Evolutionary conservation across 2,797 vertebrate species (phyloP).

Genomic region (Petrocephalus sullivani): DNA sequence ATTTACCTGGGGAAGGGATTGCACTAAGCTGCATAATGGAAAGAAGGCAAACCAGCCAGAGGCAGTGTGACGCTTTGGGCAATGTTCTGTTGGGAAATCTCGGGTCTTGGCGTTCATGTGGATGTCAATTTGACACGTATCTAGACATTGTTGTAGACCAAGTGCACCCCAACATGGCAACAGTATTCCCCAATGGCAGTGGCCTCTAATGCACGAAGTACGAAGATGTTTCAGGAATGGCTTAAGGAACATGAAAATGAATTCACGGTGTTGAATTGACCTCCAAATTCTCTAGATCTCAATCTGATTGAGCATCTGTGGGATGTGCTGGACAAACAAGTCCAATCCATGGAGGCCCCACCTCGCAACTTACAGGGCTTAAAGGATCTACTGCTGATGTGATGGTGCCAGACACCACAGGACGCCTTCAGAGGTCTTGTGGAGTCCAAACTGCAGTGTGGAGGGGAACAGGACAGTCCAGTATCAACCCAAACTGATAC

Average conservation of each 20-base stretch:
- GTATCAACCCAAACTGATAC: background rate
- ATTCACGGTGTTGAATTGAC: background rate
- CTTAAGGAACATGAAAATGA: background rate
- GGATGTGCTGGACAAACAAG: background rate
- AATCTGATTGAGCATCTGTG: background rate
- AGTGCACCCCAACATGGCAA: background rate
- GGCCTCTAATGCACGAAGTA: background rate
- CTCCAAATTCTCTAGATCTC: background rate
- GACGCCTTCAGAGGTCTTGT: background rate
- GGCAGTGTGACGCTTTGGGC: background rate
- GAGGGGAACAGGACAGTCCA: background rate
- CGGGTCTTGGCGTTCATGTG: background rate
- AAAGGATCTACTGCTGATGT: background rate
- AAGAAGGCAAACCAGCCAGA: background rate
- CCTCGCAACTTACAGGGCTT: background rate
- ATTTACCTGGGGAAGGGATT: background rate
- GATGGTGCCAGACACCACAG: background rate
- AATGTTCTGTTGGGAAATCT: background rate
- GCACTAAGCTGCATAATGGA: background rate
- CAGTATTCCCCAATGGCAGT: background rate
- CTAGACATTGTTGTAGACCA: background rate
- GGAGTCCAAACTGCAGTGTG: background rate
- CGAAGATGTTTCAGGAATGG: background rate
- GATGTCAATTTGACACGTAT: background rate
- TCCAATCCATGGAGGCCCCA: background rate